phyloP scores from a whole-genome alignment of 2,888 invertebrate species.

The Silvanus unidentatus region DNA sequence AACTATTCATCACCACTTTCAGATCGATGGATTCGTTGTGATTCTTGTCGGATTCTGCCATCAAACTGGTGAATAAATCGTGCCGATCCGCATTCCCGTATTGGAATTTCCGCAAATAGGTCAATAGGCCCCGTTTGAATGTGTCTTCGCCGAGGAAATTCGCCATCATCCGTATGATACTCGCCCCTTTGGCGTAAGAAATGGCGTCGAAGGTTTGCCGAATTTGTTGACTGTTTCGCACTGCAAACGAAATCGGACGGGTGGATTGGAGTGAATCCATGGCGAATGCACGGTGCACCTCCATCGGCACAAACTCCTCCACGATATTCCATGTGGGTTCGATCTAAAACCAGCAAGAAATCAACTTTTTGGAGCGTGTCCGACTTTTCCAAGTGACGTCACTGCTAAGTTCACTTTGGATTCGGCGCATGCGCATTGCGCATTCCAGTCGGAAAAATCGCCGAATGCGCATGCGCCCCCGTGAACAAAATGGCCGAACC shows the following conservation, averaged over 20 bases:
- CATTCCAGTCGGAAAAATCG: too few species aligned
- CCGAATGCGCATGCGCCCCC: too few species aligned
- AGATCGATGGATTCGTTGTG: constrained; percentile 47
- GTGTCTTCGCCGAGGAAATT: constrained; percentile 60
- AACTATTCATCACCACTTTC: constrained; percentile 60
- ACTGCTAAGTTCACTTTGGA: too few species aligned
- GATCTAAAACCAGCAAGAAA: constrained; percentile 46
- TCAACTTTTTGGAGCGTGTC: too few species aligned
- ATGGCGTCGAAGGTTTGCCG: constrained; percentile 65
- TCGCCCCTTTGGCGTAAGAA: constrained; percentile 66
- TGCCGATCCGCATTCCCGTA: constrained; percentile 59
- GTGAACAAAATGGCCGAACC: too few species aligned
- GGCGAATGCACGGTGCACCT: constrained; percentile 53
- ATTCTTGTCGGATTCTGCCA: constrained; percentile 50
- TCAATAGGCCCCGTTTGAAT: constrained; percentile 51
- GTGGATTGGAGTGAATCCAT: constrained; percentile 58
- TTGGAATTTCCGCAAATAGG: constrained; percentile 49
- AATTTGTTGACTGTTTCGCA: constrained; percentile 57
- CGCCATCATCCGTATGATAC: constrained; percentile 67
- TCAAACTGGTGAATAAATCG: constrained; percentile 64
- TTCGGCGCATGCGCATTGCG: too few species aligned
- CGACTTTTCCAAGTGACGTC: neutral
- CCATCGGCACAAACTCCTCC: constrained; percentile 52
- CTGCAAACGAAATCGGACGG: constrained; percentile 60
- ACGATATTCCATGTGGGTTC: constrained; percentile 55